These are phyloP conservation scores for Calliopum simillimum DNA, from an alignment of 2,888 invertebrate species.

Conservation along the genomic window DNA sequence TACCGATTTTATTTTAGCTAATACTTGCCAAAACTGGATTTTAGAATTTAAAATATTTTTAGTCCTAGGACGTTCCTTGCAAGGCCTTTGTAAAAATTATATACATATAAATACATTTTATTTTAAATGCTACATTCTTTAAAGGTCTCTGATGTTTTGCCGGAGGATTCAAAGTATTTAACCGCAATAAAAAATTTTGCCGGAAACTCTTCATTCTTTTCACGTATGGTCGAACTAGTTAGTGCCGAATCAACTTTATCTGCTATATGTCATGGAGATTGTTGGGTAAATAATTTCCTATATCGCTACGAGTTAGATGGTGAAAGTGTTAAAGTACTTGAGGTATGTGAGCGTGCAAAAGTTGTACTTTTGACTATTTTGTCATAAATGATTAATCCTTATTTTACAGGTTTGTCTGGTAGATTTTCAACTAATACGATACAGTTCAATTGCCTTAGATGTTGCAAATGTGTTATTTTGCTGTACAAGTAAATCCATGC, in stretches of 20 bases:
- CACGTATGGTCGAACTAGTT: conserved; percentile 75
- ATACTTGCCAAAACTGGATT: no score
- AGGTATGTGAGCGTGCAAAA: conserved; percentile 65
- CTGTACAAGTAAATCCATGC: conserved; percentile 74
- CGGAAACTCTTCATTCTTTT: conserved; percentile 74
- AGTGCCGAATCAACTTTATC: conserved; percentile 74
- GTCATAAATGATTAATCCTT: conserved; percentile 42
- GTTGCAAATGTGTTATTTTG: conserved; percentile 76
- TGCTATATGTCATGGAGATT: conserved; percentile 80
- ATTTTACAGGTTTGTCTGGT: conserved; percentile 73
- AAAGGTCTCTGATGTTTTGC: conserved; percentile 61
- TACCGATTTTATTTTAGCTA: no score
- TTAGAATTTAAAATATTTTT: no score
- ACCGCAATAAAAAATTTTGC: conserved; percentile 73
- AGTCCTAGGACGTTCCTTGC: no score
- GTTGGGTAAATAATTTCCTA: conserved; percentile 81
- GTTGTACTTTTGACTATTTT: conserved; percentile 12
- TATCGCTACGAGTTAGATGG: conserved; percentile 69
- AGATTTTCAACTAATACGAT: conserved; percentile 78
- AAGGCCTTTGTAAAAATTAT: no score
- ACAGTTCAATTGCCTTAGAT: conserved; percentile 78
- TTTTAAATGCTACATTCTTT: neutral
- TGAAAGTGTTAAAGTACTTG: conserved; percentile 67
- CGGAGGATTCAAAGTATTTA: conserved; percentile 69
- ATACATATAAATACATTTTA: neutral